Evolutionary conservation across 2,113 vertebrate genomes (phyloP), one percentile per base, ranked within the genome.

Genomic region (Pelusios castaneus): DNA sequence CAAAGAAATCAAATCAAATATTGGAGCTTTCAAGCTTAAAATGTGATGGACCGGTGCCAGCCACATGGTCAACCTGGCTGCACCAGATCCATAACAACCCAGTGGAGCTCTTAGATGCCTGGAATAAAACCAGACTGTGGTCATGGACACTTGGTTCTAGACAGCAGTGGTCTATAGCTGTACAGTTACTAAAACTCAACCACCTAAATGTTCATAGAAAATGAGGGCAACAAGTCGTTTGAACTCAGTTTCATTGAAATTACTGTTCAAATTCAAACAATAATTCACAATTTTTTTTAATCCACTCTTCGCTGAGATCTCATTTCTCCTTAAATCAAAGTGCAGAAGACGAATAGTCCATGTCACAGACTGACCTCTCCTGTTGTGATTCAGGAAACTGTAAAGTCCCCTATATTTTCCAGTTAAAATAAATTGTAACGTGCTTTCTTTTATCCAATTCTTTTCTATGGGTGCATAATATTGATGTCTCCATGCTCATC

Each of bases 321-420:
- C 9, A 10, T 60, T 76, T 81, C 70, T 89, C 91, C 43, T 93
- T 85, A 82, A 58, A 82, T 94, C 80, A 95, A 94, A 91, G 27
- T 3, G 49, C 49, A 49, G 49, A 3, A 49, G 49, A 49, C 54
- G 19, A 38, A 75, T 6, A 25, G 80, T 91, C 79, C 77, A 73
- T 58, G 87, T 75, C 70, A 43, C 22, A 75, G 29, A 93, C 8
- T 83, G 63, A 93, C 38, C 55, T 91, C 63, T 43, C 17, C 49
- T 93, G 41, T 87, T 82, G 43, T 56, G 13, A 95, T 41, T 92
- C n/a, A 85, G 73, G 86, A 85, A 92, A 85, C 24, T 79, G 89
- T 84, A 47, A 88, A 88, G 80, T 85, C 63, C 87, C 38, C n/a
- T 67, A 83, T 94, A 93, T 90, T 94, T 97, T 87, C 63, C 82